phyloP scores from a whole-genome alignment of 2,888 invertebrate species.

The Limulus polyphemus region DNA sequence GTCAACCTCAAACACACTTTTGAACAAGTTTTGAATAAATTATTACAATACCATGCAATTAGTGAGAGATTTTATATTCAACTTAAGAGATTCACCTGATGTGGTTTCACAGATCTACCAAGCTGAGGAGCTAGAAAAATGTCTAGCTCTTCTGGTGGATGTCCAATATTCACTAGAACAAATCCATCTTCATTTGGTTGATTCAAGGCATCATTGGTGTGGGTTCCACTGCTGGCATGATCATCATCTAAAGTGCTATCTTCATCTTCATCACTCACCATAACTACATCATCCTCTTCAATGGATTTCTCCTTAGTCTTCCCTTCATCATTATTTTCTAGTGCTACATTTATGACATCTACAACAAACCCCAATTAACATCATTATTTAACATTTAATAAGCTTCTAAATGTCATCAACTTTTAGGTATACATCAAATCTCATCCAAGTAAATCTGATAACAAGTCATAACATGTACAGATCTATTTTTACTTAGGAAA shows the following conservation, averaged over 20 bases:
- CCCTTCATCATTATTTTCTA: constrained; percentile 6
- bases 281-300: constrained; percentile 20
- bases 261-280: constrained; percentile 26
- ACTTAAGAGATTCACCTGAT: constrained; percentile 52
- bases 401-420: too few species aligned
- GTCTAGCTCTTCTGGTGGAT: constrained; percentile 77
- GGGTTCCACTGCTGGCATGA: constrained; percentile 78
- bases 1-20: too few species aligned
- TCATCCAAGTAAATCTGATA: too few species aligned
- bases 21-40: too few species aligned
- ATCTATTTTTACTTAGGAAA: too few species aligned
- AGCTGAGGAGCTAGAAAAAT: constrained; percentile 82
- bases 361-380: too few species aligned
- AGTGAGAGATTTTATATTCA: too few species aligned
- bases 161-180: constrained; percentile 84
- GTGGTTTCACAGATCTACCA: constrained; percentile 80
- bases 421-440: too few species aligned
- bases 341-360: not conserved
- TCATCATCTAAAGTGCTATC: constrained; percentile 55
- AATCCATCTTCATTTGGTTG: constrained; percentile 79
- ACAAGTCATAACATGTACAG: too few species aligned
- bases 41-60: too few species aligned
- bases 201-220: constrained; percentile 85
- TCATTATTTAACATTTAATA: too few species aligned
- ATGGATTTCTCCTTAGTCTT: too few species aligned